Evolutionary conservation across 2,113 vertebrate genomes (phyloP), one percentile per base, ranked within the genome.

Genomic region (Cyprinodon tularosa): DNA sequence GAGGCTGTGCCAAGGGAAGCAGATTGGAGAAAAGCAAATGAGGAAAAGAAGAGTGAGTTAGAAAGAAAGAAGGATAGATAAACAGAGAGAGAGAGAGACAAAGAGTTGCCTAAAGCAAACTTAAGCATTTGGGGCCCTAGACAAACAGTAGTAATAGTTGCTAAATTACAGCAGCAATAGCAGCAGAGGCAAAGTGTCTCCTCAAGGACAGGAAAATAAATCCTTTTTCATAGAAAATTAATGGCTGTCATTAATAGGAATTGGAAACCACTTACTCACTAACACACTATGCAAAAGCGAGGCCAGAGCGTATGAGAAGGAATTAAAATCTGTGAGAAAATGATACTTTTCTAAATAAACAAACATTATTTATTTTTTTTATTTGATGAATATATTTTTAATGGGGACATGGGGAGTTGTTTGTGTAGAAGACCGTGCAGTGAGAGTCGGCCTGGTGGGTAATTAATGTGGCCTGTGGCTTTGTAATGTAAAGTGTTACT

Each of bases 131-230:
- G 85, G 77, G 85, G 80, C 86, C 77, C 88, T 88, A 89, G 77
- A 90, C 85, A 92, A 92, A 91, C 90, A 90, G 47, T 61, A 48
- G 57, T 90, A 88, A 91, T 86, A 84, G 85, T 80, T 84, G 84
- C 88, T 90, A 85, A 90, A 91, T 90, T 86, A 85, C 80, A 80
- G 65, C 84, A 72, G 29, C 50, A 72, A 77, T 42, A 57, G 83
- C 6, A 29, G 83, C 73, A 76, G 86, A 87, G 82, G 68, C 76
- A 82, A 53, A 78, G 57, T 64, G 84, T 66, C 87, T 84, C 72
- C 29, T 68, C 74, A 62, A 89, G 82, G 88, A 84, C 73, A 78
- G 83, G 60, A 39, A 81, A 86, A 88, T 84, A 85, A 88, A 90
- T 84, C 67, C 81, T 78, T 72, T 62, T 74, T 39, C 75, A 57